Base-by-base conservation (phyloP, 2,888 invertebrate genomes). In the Heliconius hortense region DNA sequence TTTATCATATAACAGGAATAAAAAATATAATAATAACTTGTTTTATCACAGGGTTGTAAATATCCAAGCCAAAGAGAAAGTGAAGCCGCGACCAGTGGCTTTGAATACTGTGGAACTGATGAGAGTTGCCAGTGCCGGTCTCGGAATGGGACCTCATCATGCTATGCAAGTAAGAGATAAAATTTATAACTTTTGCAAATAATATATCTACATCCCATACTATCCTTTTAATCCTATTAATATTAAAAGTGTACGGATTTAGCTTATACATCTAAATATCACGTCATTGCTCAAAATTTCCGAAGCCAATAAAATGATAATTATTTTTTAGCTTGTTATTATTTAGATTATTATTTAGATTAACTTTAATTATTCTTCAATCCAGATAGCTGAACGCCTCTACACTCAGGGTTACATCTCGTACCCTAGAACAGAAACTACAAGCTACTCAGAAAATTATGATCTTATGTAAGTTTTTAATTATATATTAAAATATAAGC, bases 351-450 rank as follows among this genome's bases (percentile, higher is more conserved):
- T 53, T 21, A 8, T 56, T 21, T 56, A 10, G 21, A n/a, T 21
- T n/a, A 15, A 15, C 2, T 13, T 26, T 15, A 15, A 26, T 26
- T 13, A 26, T 60, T 60, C 26, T 26, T 26, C 31, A n/a, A 18
- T 39, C 39, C 24, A 79, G 78, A 68, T 79, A 4, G 76, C 76
- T 13, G 98, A 99, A 88, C 95, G 97, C 56, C 95, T 99, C 5
- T 99, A 99, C 89, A 99, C 97, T 0, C 98, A 98, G 89, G 99
- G 99, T 48, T 99, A 98, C 87, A 99, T 99, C 79, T 99, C 98
- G 86, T 99, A 99, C 92, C 99, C 99, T 0, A 96, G 99, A 83
- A 99, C 99, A 1, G 99, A 99, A 94, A 99, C 99, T 1, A 99
- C 99, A 0, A 96, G 97, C 74, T 99, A 99, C 91, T 97, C 99